Evolutionary conservation across 2,888 invertebrate genomes (phyloP), one percentile per base, ranked within the genome.

Genomic region (Masnerella sp.): DNA sequence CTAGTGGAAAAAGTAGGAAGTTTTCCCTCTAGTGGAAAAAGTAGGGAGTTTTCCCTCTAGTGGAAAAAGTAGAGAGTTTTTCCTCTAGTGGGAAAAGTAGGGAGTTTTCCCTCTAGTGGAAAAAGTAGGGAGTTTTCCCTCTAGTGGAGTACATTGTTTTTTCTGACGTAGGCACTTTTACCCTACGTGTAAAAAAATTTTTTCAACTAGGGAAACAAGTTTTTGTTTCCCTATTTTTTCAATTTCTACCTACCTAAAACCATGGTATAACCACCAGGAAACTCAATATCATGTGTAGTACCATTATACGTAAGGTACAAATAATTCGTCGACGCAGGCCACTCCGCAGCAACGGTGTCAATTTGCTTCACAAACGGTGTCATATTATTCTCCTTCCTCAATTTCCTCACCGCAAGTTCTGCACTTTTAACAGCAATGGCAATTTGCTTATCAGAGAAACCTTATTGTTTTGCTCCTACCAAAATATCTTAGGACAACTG

Each of bases 291-390:
- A 85, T 96, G 94, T 22, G 91, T 90, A 0, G 85, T 88, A 0
- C 95, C 99, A 85, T 97, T 98, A 87, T 99, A 99, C 0, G 99
- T 99, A 20, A 98, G 87, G 84, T 99, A 99, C n/a, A 99, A 90
- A 85, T 99, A 99, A 88, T 99, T 99, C 0, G 99, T 99, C 25
- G 93, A 91, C 0, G 99, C 99, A 0, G 99, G 99, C 98, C 98
- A 99, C 88, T 99, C 99, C 0, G 98, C 99, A 32, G 99, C 98
- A 2, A 99, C 98, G 0, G 99, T 99, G 88, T 99, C 99, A 77
- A 99, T 99, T 89, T 98, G 97, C 88, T 99, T 99, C 0, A 99
- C 96, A 84, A 90, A 94, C 0, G 98, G 98, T 0, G 89, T 90
- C 14, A 98, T 93, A 36, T 91, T 92, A 87, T 89, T 90, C 82